A percentile compares a stretch with the other conserved stretches of the same genome.
Evolutionary conservation across 2,888 invertebrate genomes (phyloP).

Genomic region (Ceraclea dissimilis): DNA sequence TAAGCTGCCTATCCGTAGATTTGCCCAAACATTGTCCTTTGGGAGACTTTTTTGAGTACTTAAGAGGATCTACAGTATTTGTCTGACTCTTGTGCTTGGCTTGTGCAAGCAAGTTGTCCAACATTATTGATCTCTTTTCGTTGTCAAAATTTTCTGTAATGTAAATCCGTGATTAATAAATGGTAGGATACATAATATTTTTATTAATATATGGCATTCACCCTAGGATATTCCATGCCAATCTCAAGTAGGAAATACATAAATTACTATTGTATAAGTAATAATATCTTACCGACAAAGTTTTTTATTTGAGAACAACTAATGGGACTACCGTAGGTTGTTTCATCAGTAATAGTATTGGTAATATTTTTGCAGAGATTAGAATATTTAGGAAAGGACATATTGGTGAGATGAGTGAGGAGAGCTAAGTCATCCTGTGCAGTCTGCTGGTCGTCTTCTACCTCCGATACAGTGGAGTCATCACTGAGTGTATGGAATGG

Average conservation of each 20-base stretch:
- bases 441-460: conserved; percentile 2
- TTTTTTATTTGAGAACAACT: conserved; percentile 22
- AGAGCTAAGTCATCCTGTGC: neutral
- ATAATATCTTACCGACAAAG: conserved; percentile 16
- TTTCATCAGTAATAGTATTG: conserved; percentile 17
- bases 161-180: neutral
- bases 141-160: neutral
- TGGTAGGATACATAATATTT: neutral
- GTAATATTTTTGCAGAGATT: conserved; percentile 14
- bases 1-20: too few relatives aligned
- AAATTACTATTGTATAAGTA: too few relatives aligned
- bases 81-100: neutral
- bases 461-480: conserved; percentile 13
- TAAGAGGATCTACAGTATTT: neutral
- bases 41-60: too few relatives aligned
- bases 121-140: neutral
- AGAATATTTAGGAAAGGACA: conserved; percentile 1
- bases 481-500: conserved; percentile 19
- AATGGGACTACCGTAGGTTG: conserved; percentile 13
- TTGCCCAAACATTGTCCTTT: too few relatives aligned
- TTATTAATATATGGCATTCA: too few relatives aligned
- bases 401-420: conserved; percentile 6
- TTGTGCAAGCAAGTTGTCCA: neutral
- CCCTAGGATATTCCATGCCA: too few relatives aligned
- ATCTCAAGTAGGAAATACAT: too few relatives aligned